phyloP scores from a whole-genome alignment of 1,140 invertebrate species.

The Archivesica marissinica region DNA sequence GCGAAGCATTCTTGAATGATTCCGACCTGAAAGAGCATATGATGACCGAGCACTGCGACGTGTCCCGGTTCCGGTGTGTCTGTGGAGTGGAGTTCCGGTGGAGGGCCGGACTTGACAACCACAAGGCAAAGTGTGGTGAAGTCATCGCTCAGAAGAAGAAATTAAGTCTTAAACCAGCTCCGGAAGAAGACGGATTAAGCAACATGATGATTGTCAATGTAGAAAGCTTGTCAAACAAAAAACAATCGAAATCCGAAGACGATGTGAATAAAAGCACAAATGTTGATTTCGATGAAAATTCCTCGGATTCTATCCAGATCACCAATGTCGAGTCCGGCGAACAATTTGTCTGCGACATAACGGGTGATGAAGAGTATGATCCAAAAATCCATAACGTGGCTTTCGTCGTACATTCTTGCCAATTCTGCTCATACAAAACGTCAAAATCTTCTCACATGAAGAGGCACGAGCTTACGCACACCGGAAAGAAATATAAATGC shows the following conservation, averaged over 20 bases:
- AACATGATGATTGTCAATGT: slow-evolving; percentile 45
- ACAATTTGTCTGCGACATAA: not conserved
- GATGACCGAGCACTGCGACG: slow-evolving; percentile 34
- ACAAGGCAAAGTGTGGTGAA: slow-evolving; percentile 25
- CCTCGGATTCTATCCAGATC: slow-evolving; percentile 37
- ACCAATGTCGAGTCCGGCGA: slow-evolving; percentile 37
- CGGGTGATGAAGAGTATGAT: not conserved
- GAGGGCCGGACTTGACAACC: slow-evolving; percentile 22
- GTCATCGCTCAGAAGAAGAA: not conserved
- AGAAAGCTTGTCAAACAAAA: slow-evolving; percentile 14
- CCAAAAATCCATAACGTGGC: not conserved
- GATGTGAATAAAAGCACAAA: slow-evolving; percentile 38
- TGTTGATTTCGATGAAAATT: slow-evolving; percentile 49
- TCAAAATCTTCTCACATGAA: slow-evolving; percentile 47
- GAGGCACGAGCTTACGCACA: slow-evolving; percentile 34
- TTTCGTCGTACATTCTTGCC: not conserved
- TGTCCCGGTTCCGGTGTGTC: slow-evolving; percentile 35
- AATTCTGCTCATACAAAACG: slow-evolving; percentile 42
- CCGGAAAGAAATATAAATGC: slow-evolving; percentile 39
- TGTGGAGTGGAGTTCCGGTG: slow-evolving; percentile 51
- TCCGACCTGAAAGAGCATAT: slow-evolving; percentile 43
- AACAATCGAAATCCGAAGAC: not conserved
- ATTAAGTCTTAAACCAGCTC: not conserved
- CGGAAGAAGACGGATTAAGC: slow-evolving; percentile 22
- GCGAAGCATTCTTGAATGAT: slow-evolving; percentile 27